A percentile compares a stretch with the other conserved stretches of the same genome.
Evolutionary conservation across 2,888 invertebrate genomes (phyloP).

Genomic region (Colostygia pectinataria): DNA sequence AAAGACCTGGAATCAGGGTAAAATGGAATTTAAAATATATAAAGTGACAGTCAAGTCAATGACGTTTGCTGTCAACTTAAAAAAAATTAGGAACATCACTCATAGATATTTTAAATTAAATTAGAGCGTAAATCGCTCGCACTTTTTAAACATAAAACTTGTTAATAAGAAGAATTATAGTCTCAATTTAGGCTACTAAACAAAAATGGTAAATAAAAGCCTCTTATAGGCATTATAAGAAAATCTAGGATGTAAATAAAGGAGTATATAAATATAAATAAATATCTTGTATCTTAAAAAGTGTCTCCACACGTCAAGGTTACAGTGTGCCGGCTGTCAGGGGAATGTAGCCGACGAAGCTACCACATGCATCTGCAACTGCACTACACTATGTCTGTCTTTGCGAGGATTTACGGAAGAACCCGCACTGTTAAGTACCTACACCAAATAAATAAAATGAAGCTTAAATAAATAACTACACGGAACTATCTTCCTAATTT

Average conservation of each 20-base stretch:
- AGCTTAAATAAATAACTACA: constrained; percentile 1
- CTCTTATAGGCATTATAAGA: neutral
- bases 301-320: constrained; percentile 58
- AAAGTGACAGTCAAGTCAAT: too few species aligned
- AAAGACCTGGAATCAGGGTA: neutral
- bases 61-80: too few species aligned
- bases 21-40: too few species aligned
- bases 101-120: too few species aligned
- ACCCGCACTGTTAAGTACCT: constrained; percentile 28
- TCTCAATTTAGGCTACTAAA: too few species aligned
- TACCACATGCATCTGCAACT: constrained; percentile 75
- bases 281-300: neutral
- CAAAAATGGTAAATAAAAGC: too few species aligned
- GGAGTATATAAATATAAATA: neutral
- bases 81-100: too few species aligned
- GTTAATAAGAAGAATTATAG: too few species aligned
- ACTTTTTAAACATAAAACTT: too few species aligned
- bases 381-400: constrained; percentile 50
- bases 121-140: too few species aligned
- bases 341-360: constrained; percentile 67
- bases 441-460: constrained; percentile 13
- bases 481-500: constrained; percentile 18
- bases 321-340: constrained; percentile 62
- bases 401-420: constrained; percentile 19
- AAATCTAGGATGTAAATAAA: neutral